A percentile compares a stretch with the other conserved stretches of the same genome.
Conservation (phyloP, 2,888 invertebrate species). For the Caenorhabditis afra region DNA sequence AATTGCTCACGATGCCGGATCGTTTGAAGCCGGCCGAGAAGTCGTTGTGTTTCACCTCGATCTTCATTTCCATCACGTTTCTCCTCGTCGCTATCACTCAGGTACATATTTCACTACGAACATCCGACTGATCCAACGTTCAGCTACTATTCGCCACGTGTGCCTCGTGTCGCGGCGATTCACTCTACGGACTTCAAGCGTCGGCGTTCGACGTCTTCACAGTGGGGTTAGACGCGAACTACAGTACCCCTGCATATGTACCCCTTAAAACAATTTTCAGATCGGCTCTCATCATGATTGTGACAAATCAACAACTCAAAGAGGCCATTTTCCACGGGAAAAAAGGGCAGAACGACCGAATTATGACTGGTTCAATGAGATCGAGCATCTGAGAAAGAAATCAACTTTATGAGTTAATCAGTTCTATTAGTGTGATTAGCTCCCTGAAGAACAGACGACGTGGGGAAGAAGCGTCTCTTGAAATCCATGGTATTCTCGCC, state of each 20-base stretch:
- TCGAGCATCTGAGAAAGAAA: neutral
- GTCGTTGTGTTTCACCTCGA: slow-evolving; percentile 18
- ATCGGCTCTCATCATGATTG: neutral
- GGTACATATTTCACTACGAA: neutral
- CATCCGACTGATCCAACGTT: neutral
- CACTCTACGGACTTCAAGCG: neutral
- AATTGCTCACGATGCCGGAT: neutral
- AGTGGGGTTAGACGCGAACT: neutral
- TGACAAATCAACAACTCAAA: neutral
- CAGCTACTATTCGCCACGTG: neutral
- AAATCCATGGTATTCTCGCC: too few relatives aligned
- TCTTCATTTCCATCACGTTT: slow-evolving; percentile 17
- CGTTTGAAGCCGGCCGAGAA: slow-evolving; percentile 25
- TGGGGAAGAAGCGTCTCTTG: neutral
- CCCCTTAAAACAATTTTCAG: slow-evolving; percentile 3
- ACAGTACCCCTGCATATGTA: too few relatives aligned
- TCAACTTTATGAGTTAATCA: neutral
- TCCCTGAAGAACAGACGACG: too few relatives aligned
- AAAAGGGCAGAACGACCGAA: too few relatives aligned
- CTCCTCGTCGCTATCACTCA: slow-evolving; percentile 13
- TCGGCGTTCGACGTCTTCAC: slow-evolving; percentile 4
- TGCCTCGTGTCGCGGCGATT: neutral
- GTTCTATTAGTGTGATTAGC: too few relatives aligned
- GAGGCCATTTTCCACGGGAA: neutral
- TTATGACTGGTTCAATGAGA: too few relatives aligned